Base-by-base conservation (phyloP, 2,888 invertebrate species). In the Crocallis elinguaria region DNA sequence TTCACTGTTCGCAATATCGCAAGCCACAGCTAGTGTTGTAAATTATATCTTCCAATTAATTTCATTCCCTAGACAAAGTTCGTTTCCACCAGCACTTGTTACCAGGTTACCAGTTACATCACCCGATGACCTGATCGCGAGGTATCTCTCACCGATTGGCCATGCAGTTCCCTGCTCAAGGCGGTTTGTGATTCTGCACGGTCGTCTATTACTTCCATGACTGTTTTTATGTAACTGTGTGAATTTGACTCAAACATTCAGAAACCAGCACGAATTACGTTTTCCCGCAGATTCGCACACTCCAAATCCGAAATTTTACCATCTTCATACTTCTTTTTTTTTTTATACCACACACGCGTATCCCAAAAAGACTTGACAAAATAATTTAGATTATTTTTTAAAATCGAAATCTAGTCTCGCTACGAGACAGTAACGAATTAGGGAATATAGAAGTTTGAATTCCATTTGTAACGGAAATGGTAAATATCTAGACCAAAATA, bases 171-270 rank as follows among this genome's bases (percentile, higher is more conserved):
- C 60, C 61, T 46, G 69, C 68, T 63, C 65, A 66, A 57, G 71
- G 73, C 68, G 65, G 71, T 75, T 76, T 73, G 67, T 73, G 69
- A 82, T 79, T 83, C 42, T 73, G 77, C 70, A 73, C 67, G 79
- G 68, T 56, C 71, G 77, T 70, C 75, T 62, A 59, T 60, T 63
- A 64, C 64, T 72, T 67, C 67, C 68, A 72, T 71, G 60, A 65
- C 61, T 64, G 56, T 68, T 72, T 73, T 76, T 79, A 77, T 69
- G 72, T 77, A 78, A 77, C 59, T 54, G 46, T 38, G 61, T 51
- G 35, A 43, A 62, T 64, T 12, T 29, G 17, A 27, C 27, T 41
- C 4, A 4, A 19, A 19, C 5, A 19, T 19, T 19, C 19, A 19
- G 5, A 19, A 19, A 4, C 19, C 3, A 19, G 3, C 5, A 19